Evolutionary conservation across 2,113 vertebrate genomes (phyloP).

Genomic region (Struthidea cinerea): DNA sequence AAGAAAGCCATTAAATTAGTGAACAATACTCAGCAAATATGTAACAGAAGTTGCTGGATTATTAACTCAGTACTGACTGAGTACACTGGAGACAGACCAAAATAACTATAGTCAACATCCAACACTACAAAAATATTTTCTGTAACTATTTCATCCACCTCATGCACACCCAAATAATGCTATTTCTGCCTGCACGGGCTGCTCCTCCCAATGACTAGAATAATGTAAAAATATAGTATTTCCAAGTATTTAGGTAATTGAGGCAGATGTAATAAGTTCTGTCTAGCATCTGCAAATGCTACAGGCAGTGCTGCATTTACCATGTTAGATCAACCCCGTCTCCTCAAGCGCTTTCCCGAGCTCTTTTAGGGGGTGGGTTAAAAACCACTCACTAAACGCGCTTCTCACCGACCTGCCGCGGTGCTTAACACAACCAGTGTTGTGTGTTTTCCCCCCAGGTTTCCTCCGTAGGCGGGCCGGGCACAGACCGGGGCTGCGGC

Average conservation of each 20-base stretch:
- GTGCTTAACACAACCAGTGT: too few species aligned
- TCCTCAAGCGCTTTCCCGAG: background rate
- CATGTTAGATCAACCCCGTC: accelerated
- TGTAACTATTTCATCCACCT: background rate
- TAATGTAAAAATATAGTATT: background rate
- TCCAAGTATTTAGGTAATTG: background rate
- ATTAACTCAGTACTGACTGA: background rate
- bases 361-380: accelerated
- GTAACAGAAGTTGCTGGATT: background rate
- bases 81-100: background rate
- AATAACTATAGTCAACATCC: background rate
- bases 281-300: background rate
- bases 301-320: too few species aligned
- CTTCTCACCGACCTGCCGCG: background rate
- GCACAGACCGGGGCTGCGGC: background rate
- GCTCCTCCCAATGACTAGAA: accelerated
- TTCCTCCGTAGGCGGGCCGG: background rate
- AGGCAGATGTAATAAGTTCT: background rate
- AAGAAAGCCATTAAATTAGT: background rate
- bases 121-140: background rate
- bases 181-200: background rate
- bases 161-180: background rate
- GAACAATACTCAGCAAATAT: background rate
- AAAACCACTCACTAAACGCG: background rate
- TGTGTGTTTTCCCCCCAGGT: accelerated